phyloP scores from a whole-genome alignment of 2,888 invertebrate genomes.

The Sarcophaga caerulescens region DNA sequence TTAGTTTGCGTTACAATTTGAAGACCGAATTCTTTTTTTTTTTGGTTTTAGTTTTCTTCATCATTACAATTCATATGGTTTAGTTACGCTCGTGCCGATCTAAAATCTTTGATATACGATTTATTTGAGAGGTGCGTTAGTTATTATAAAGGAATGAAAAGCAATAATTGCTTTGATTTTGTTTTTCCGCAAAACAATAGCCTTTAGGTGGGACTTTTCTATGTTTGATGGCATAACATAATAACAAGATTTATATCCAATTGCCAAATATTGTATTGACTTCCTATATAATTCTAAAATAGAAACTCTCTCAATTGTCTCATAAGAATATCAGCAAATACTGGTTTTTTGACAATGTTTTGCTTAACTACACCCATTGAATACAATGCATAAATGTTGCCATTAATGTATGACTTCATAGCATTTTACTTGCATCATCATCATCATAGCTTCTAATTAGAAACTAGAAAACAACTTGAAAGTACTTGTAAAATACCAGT shows the following conservation, averaged over 20 bases:
- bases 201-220: constrained; percentile 59
- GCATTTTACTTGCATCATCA: not conserved
- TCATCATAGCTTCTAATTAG: not conserved
- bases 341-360: not conserved
- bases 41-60: constrained; percentile 13
- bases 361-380: not conserved
- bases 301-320: too few relatives aligned
- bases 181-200: constrained; percentile 45
- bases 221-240: constrained; percentile 53
- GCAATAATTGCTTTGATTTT: constrained; percentile 27
- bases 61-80: constrained; percentile 15
- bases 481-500: not conserved
- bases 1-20: constrained; percentile 50
- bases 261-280: too few relatives aligned
- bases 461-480: not conserved
- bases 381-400: not conserved
- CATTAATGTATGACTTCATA: not conserved
- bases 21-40: constrained; percentile 42
- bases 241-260: constrained; percentile 43
- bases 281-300: too few relatives aligned
- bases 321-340: not conserved
- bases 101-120: constrained; percentile 25
- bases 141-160: constrained; percentile 36
- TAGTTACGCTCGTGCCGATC: constrained; percentile 66
- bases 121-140: constrained; percentile 58